Percentiles rank a stretch among this genome's conserved stretches.
These are phyloP conservation scores for Pycnonotus jocosus DNA, from an alignment of 2,113 vertebrate species.

Conservation along the genomic window DNA sequence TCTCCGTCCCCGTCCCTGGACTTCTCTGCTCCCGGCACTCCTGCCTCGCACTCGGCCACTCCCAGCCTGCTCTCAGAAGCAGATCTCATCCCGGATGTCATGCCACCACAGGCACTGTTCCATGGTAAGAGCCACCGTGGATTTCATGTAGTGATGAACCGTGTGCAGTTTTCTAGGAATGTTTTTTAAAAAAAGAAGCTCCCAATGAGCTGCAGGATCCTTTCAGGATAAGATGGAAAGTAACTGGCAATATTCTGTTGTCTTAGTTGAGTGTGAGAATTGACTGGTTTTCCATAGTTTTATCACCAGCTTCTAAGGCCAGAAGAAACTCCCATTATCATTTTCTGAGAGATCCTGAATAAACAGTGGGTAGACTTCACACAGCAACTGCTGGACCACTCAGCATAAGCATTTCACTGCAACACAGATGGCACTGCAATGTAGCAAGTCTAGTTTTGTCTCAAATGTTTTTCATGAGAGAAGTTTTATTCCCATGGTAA, in stretches of 20 bases:
- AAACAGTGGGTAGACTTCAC: background rate
- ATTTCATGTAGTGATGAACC: background rate
- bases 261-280: background rate
- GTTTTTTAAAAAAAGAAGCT: background rate
- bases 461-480: background rate
- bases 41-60: conserved; percentile 90
- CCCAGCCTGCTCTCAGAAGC: conserved; percentile 94
- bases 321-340: rapidly evolving
- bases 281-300: background rate
- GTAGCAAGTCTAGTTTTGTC: background rate
- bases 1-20: conserved; percentile 91
- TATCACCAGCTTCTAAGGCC: background rate
- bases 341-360: background rate
- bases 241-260: background rate
- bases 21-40: conserved; percentile 94
- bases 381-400: background rate
- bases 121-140: conserved; percentile 76
- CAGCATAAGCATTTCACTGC: background rate
- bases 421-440: background rate
- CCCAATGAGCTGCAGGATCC: background rate
- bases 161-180: background rate
- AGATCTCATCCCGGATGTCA: conserved; percentile 93
- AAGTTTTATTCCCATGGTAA: background rate
- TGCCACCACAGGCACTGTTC: conserved; percentile 95
- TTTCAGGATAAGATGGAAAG: background rate